These are phyloP conservation scores for Ellobius talpinus DNA, from an alignment of 2,113 vertebrate species.

Conservation along the genomic window DNA sequence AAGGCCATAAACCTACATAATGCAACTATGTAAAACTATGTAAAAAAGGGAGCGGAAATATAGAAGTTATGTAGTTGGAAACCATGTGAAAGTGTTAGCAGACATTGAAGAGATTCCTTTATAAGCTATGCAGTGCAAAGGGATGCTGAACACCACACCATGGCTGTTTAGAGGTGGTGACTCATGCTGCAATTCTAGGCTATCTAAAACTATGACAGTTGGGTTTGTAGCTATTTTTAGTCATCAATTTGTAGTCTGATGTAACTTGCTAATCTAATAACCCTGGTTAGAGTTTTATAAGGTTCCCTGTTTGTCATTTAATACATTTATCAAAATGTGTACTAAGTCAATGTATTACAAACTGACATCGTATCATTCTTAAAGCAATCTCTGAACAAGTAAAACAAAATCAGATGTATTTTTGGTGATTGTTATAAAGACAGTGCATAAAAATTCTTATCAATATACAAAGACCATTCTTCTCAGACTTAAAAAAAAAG, in stretches of 20 bases:
- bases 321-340: background rate
- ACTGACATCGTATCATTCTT: background rate
- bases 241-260: background rate
- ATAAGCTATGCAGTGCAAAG: background rate
- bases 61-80: background rate
- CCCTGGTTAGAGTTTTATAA: background rate
- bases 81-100: background rate
- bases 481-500: background rate
- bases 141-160: background rate
- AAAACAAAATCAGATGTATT: background rate
- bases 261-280: background rate
- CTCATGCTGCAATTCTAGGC: background rate
- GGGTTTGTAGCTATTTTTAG: background rate
- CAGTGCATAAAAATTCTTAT: background rate
- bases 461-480: background rate
- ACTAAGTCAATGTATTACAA: background rate
- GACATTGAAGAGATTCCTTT: background rate
- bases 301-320: background rate
- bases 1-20: background rate
- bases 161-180: background rate
- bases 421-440: constrained; percentile 6
- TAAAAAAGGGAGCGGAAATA: background rate
- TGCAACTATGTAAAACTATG: too few relatives aligned
- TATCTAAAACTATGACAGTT: background rate
- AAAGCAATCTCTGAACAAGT: constrained; percentile 26